Conservation (phyloP, 2,113 vertebrate genomes). For the Argyrosomus japonicus region DNA sequence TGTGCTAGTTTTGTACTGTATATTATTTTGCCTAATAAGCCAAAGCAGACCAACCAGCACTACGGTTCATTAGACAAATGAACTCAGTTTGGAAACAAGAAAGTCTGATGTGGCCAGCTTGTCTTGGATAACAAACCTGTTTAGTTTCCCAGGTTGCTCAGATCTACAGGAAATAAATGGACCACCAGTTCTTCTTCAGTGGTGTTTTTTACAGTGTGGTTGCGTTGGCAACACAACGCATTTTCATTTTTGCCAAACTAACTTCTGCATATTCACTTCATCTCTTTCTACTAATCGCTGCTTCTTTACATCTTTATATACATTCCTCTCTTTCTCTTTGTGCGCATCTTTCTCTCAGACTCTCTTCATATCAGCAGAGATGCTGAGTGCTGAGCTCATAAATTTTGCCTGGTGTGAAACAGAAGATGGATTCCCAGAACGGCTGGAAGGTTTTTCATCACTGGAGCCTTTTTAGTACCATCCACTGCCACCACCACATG, state of each 20-base stretch:
- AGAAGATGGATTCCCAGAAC: slow-evolving; percentile 79
- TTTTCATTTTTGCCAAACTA: neutral
- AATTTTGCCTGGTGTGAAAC: slow-evolving; percentile 78
- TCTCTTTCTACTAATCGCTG: neutral
- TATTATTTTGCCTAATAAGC: too few species aligned
- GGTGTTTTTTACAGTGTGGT: neutral
- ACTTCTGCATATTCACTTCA: too few species aligned
- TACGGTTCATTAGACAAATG: neutral
- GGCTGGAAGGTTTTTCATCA: slow-evolving; percentile 75
- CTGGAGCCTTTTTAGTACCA: slow-evolving; percentile 75
- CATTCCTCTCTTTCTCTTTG: slow-evolving; percentile 6
- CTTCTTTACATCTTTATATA: slow-evolving; percentile 11
- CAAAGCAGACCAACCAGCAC: neutral
- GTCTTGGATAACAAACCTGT: neutral
- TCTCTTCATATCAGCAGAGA: slow-evolving; percentile 56
- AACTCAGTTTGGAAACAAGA: neutral
- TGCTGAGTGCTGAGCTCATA: slow-evolving; percentile 75
- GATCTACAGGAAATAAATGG: neutral
- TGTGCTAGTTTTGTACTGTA: neutral
- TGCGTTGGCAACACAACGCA: neutral
- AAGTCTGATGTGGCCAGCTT: neutral
- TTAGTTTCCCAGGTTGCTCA: neutral
- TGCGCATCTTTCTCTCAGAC: slow-evolving; percentile 22
- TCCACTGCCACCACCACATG: slow-evolving; percentile 58
- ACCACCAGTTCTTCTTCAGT: neutral